Evolutionary conservation across 92 coral and sea anemone genomes (phyloP), one percentile per base, ranked within the genome.

Genomic region (Phymanthus crucifer): DNA sequence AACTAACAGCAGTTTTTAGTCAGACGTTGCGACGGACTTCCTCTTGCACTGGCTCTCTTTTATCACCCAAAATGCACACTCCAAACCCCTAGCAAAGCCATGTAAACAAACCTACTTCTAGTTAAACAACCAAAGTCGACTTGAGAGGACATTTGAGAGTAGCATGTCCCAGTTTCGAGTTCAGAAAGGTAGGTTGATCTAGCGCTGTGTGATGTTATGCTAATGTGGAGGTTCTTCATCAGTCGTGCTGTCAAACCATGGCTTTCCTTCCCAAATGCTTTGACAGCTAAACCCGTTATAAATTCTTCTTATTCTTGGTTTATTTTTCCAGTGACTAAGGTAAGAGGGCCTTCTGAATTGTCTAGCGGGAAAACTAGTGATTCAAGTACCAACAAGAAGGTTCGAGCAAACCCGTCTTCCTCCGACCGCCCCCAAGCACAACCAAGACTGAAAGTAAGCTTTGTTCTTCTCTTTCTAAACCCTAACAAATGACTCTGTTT

Each of bases 91-190:
- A 71, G 76, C 23, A 45, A 31, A 81, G 75, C 65, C 76, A 77
- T 89, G 87, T 86, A 82, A 79, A 72, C 32, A 45, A 75, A 72
- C 47, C 6, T 21, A 74, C 54, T 40, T 78, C 52, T 72, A 74
- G 80, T 66, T 69, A n/a, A 52, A 80, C 56, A 61, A 70, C 32
- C 43, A 47, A 69, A 64, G 73, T 52, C 32, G 2, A 27, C 74
- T 80, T 40, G 68, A 35, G 54, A 21, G 76, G 85, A 65, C 54
- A 29, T 73, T 75, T 46, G 72, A 61, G 70, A 52, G 77, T 69
- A 77, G 24, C 34, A 91, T 91, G 98, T 93, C 98, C 86, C 94
- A 89, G 83, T 95, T 95, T 65, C 88, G 87, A 82, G 97, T 95
- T 18, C 93, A 95, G 83, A 93, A 91, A 90, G 98, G 98, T 95